Evolutionary conservation across 2,113 vertebrate species (phyloP).

Genomic region (Lethenteron camtschaticum): DNA sequence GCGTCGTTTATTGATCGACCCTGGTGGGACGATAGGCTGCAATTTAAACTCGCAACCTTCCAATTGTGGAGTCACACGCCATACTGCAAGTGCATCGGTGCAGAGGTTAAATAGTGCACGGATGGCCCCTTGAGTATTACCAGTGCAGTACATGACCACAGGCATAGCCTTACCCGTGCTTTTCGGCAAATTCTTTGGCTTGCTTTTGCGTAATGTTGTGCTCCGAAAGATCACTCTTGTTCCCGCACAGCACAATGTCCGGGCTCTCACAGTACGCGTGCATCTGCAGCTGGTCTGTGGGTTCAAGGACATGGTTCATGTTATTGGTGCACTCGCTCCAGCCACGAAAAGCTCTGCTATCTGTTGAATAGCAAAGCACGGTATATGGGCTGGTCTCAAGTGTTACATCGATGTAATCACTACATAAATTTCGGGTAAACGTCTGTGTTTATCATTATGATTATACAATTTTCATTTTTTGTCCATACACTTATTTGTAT

Average conservation of each 20-base stretch:
- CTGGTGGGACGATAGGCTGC: neutral
- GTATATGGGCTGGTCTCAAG: neutral
- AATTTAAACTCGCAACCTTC: neutral
- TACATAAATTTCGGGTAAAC: neutral
- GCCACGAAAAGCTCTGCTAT: neutral
- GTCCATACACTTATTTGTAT: too few relatives aligned
- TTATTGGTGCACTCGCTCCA: neutral
- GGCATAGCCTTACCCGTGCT: neutral
- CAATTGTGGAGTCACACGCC: neutral
- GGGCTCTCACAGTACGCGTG: constrained; percentile 2
- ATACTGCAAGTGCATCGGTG: neutral
- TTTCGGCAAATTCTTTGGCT: constrained; percentile 1
- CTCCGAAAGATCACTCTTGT: neutral
- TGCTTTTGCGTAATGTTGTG: constrained; percentile 2
- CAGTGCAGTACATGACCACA: neutral
- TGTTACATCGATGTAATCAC: neutral
- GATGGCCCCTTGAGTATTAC: neutral
- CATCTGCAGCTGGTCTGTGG: constrained; percentile 4
- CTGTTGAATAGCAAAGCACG: neutral
- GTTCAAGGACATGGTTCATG: neutral
- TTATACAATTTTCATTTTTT: too few relatives aligned
- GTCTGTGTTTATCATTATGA: neutral
- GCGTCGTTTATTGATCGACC: neutral
- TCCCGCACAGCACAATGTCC: constrained; percentile 4
- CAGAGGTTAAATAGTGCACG: neutral